A percentile compares a stretch with the other conserved stretches of the same genome.
These are phyloP conservation scores for Drosophila azteca DNA, from an alignment of 1,140 invertebrate genomes.

Conservation along the genomic window DNA sequence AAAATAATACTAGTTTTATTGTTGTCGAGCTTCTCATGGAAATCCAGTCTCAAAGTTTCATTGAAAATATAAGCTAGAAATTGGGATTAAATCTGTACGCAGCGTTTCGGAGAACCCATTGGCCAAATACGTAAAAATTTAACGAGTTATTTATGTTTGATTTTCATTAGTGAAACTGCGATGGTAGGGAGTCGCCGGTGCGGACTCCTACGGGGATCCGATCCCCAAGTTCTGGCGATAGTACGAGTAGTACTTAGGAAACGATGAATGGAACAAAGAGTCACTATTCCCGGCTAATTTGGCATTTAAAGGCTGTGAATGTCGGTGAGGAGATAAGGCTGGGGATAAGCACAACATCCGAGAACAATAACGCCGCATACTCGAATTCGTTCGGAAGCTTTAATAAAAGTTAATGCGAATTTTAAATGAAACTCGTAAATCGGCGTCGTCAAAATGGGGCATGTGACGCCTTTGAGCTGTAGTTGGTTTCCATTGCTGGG, in stretches of 20 bases:
- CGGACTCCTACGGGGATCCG: too few relatives aligned
- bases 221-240: background rate
- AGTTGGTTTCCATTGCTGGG: slow-evolving; percentile 23
- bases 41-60: too few relatives aligned
- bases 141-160: slow-evolving; percentile 1
- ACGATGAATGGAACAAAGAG: slow-evolving; percentile 44
- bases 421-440: slow-evolving; percentile 68
- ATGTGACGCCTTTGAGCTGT: slow-evolving; percentile 33
- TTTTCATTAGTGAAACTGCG: background rate
- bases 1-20: background rate
- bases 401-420: slow-evolving; percentile 71
- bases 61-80: background rate
- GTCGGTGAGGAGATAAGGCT: slow-evolving; percentile 28
- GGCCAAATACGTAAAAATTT: background rate
- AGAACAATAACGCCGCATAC: slow-evolving; percentile 39
- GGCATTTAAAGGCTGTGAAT: slow-evolving; percentile 55
- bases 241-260: slow-evolving; percentile 30
- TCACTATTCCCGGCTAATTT: slow-evolving; percentile 61
- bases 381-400: slow-evolving; percentile 53
- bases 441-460: slow-evolving; percentile 49
- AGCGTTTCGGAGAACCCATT: too few relatives aligned
- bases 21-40: too few relatives aligned
- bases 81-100: too few relatives aligned
- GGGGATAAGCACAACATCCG: slow-evolving; percentile 38
- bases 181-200: background rate